Evolutionary conservation across 2,797 vertebrate species (phyloP), one percentile per base, ranked within the genome.

Genomic region (Mormyrops boulengeri): DNA sequence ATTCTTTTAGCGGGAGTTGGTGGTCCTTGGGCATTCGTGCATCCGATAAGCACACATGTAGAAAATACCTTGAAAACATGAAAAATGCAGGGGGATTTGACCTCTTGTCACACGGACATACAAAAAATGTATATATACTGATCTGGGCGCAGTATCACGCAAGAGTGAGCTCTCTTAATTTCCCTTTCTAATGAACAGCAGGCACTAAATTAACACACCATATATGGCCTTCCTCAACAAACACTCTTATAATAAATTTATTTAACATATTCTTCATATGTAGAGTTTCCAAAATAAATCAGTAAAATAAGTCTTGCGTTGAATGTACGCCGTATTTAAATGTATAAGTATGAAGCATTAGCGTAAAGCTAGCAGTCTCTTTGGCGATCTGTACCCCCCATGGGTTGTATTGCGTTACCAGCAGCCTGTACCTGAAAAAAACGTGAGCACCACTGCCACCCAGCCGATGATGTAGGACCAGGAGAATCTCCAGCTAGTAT

Each of bases 381-480:
- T 82, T 2, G 38, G 38, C 17, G 7, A 44, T 7, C 38, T n/a
- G 34, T n/a, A n/a, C 5, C 38, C 38, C 19, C 17, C 38, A 80
- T 17, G 17, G 73, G 73, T 8, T 80, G 41, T 7, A 7, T 41
- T 41, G 26, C 14, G 2, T 80, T 17, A 17, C 14, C 82, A 26
- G 47, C 82, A 5, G 53, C n/a, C 12, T 47, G 3, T 90, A 96
- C 96, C 96, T 96, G 96, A 96, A 95, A 97, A 97, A 92, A 96
- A 96, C 0, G 95, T 96, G 90, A 97, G 96, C 91, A 96, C 96
- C 92, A 96, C 96, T 2, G 96, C 95, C 90, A 97, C 96, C 96
- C 96, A 97, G 91, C 96, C 96, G 94, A 96, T 95, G 90, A 96
- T 97, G 86, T 97, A 97, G 49, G 96, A 97, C 96, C 96, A 97